phyloP scores from a whole-genome alignment of 1,140 invertebrate genomes.

The Plutomurus gul region DNA sequence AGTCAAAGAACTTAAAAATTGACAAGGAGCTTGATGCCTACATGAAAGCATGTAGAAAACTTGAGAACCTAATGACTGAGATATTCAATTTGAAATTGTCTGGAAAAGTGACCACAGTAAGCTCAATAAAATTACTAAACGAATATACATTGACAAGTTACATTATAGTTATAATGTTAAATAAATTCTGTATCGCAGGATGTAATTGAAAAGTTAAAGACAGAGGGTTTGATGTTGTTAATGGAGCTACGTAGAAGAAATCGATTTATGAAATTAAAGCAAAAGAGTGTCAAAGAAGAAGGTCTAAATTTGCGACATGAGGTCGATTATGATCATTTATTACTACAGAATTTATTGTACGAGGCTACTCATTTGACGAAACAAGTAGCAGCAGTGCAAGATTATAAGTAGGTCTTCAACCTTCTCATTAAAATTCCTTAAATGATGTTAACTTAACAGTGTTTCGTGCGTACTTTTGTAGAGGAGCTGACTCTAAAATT shows the following conservation, averaged over 20 bases:
- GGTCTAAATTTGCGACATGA: conserved; percentile 78
- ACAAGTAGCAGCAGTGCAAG: conserved; percentile 89
- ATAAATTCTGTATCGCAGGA: background rate
- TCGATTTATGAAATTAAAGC: conserved; percentile 83
- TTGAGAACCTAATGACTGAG: conserved; percentile 32
- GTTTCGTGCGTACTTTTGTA: conserved; percentile 57
- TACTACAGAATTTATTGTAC: conserved; percentile 92
- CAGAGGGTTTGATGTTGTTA: conserved; percentile 71
- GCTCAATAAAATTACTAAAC: background rate
- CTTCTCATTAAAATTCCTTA: background rate
- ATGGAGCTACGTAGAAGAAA: conserved; percentile 86
- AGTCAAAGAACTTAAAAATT: conserved; percentile 24
- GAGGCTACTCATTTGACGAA: conserved; percentile 91
- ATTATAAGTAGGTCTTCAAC: conserved; percentile 74
- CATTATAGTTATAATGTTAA: background rate
- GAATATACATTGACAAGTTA: background rate
- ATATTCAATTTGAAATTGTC: conserved; percentile 35
- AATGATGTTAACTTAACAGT: background rate
- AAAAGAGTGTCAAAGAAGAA: conserved; percentile 78
- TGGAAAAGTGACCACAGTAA: conserved; percentile 16
- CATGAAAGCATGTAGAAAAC: background rate
- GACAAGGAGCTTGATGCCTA: background rate
- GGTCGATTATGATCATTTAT: conserved; percentile 86
- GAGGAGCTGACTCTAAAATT: conserved; percentile 92
- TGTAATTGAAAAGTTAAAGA: conserved; percentile 13